Evolutionary conservation across 2,113 vertebrate genomes (phyloP).

Genomic region (Callaeas wilsoni): DNA sequence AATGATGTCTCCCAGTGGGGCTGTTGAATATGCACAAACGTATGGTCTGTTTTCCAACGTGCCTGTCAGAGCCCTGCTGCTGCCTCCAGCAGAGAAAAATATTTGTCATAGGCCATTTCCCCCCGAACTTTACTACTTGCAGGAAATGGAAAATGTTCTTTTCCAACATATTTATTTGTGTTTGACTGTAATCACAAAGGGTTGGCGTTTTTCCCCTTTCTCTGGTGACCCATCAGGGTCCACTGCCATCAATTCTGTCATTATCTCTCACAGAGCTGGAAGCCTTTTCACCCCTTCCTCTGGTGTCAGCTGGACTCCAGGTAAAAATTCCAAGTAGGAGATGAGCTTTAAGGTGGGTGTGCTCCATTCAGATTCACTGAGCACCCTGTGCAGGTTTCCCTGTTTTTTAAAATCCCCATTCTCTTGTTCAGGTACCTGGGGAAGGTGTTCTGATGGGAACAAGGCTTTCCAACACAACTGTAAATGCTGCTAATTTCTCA

Average conservation of each 20-base stretch:
- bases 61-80: slow-evolving; percentile 48
- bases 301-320: background rate
- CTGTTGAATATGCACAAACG: slow-evolving; percentile 40
- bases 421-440: background rate
- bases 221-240: background rate
- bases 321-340: background rate
- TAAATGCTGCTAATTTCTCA: background rate
- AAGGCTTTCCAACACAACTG: background rate
- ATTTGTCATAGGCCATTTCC: slow-evolving; percentile 15
- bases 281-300: background rate
- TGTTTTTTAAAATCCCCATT: background rate
- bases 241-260: background rate
- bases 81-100: slow-evolving; percentile 53
- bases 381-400: background rate
- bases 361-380: background rate
- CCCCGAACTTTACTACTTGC: background rate
- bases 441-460: background rate
- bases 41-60: slow-evolving; percentile 34
- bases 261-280: background rate
- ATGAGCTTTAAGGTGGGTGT: background rate
- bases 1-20: slow-evolving; percentile 37
- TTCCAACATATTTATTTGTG: slow-evolving; percentile 3
- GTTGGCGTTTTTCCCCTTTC: background rate
- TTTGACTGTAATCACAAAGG: background rate
- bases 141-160: background rate